phyloP scores from a whole-genome alignment of 2,113 vertebrate genomes.

The Oncorhynchus tshawytscha region DNA sequence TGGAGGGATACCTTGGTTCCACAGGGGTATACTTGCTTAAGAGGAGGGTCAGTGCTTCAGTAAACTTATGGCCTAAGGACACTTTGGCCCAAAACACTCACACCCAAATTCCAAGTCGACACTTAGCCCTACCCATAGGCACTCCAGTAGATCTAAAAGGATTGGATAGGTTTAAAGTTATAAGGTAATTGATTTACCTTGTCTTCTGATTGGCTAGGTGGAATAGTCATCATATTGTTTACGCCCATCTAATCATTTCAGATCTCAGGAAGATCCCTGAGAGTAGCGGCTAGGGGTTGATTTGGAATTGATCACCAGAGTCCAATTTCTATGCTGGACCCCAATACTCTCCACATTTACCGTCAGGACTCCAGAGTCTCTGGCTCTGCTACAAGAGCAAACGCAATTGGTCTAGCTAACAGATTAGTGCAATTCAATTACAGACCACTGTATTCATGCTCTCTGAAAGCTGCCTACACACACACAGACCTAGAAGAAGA shows the following conservation, averaged over 20 bases:
- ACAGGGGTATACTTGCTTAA: constrained; percentile 22
- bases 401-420: constrained; percentile 55
- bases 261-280: background rate
- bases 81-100: constrained; percentile 8
- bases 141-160: too few species aligned
- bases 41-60: constrained; percentile 43
- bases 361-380: constrained; percentile 20
- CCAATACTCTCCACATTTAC: constrained; percentile 1
- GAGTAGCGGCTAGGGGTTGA: background rate
- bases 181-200: too few species aligned
- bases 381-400: constrained; percentile 39
- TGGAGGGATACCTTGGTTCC: constrained; percentile 31
- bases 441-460: constrained; percentile 59
- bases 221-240: too few species aligned
- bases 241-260: background rate
- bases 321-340: constrained; percentile 12
- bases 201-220: too few species aligned
- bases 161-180: too few species aligned
- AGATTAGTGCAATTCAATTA: constrained; percentile 74
- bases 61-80: constrained; percentile 14
- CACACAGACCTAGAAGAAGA: constrained; percentile 37
- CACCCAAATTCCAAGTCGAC: too few species aligned
- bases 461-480: constrained; percentile 72
- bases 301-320: constrained; percentile 14
- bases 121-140: too few species aligned